Percentiles rank a stretch among this genome's conserved stretches.
Evolutionary conservation across 2,797 vertebrate genomes (phyloP).

Genomic region (Pangasius macronema): DNA sequence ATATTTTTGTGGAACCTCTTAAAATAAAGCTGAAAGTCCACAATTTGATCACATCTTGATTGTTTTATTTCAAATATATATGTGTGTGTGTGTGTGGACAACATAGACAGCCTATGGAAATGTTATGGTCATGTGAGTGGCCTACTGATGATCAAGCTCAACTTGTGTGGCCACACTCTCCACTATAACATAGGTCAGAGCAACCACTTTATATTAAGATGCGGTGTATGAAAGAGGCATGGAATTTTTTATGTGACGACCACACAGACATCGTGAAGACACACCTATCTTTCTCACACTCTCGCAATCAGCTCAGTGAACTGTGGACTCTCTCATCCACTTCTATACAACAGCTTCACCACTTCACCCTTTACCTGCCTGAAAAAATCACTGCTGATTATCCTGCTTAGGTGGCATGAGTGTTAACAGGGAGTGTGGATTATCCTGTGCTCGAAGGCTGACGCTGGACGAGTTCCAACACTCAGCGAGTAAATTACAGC

Average conservation of each 20-base stretch:
- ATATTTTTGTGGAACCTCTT: no score
- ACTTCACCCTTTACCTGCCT: background rate
- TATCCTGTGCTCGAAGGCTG: background rate
- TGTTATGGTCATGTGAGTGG: background rate
- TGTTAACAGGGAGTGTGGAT: background rate
- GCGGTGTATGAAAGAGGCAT: background rate
- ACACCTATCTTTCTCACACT: background rate
- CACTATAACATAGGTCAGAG: background rate
- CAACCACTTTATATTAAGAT: background rate
- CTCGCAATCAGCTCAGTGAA: background rate
- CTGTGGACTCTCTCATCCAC: background rate
- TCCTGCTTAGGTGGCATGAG: background rate
- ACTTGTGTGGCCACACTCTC: background rate
- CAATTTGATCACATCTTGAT: no score
- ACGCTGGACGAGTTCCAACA: background rate
- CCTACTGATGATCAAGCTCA: no score
- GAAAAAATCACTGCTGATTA: background rate
- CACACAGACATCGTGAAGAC: background rate
- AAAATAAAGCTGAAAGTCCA: no score
- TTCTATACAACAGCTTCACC: background rate
- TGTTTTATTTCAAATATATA: no score
- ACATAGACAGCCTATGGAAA: background rate
- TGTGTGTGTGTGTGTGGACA: no score
- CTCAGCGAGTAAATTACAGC: slow-evolving; percentile 5
- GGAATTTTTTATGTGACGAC: background rate